Conservation (phyloP, 2,888 invertebrate species). For the Anthophora plumipes region DNA sequence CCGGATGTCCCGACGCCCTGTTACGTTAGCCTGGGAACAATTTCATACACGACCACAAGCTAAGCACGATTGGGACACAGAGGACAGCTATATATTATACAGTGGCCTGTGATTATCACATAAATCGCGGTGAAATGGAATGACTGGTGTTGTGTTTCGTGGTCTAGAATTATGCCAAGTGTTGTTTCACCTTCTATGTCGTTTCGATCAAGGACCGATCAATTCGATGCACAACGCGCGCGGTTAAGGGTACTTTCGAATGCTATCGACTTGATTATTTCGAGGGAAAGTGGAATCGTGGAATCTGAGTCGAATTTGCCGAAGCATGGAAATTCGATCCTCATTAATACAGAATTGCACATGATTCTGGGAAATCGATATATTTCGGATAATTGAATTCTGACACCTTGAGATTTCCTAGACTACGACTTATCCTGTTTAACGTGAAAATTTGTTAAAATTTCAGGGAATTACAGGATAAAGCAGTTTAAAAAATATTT, state of each 20-base stretch:
- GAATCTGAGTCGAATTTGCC: not conserved
- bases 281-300: not conserved
- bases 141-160: conserved; percentile 37
- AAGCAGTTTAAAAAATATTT: too few relatives aligned
- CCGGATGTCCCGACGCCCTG: conserved; percentile 31
- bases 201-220: conserved; percentile 3
- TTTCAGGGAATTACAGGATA: not conserved
- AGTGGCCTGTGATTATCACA: conserved; percentile 49
- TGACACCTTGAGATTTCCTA: not conserved
- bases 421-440: not conserved
- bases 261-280: conserved; percentile 14
- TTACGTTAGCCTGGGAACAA: conserved; percentile 41
- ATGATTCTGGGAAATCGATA: not conserved
- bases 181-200: conserved; percentile 47
- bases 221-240: conserved; percentile 8
- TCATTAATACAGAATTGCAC: not conserved
- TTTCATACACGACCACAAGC: conserved; percentile 48
- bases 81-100: conserved; percentile 39
- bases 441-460: not conserved
- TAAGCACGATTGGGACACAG: conserved; percentile 14
- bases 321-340: not conserved
- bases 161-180: conserved; percentile 41
- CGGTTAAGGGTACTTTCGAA: not conserved
- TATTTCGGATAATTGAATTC: not conserved
- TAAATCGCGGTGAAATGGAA: conserved; percentile 53